Percentiles rank a stretch among this genome's conserved stretches.
Conservation (phyloP, 2,888 invertebrate species). For the Stegophylla sp. region DNA sequence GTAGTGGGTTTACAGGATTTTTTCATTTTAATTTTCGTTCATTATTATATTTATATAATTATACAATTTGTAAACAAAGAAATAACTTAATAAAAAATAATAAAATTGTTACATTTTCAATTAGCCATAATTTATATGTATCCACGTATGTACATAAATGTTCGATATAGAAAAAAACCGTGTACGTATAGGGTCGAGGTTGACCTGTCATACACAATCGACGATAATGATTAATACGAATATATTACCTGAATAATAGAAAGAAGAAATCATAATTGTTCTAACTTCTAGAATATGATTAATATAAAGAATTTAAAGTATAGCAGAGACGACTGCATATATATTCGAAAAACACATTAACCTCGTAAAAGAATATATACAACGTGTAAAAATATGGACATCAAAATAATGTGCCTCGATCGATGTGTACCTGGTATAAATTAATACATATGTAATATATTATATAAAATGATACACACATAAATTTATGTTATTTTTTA, state of each 20-base stretch:
- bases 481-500: slow-evolving; percentile 2
- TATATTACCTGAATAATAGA: too few species aligned
- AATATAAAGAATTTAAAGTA: too few species aligned
- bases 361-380: neutral
- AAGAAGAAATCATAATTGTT: too few species aligned
- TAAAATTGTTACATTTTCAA: too few species aligned
- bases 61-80: neutral
- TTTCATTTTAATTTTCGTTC: too few species aligned
- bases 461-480: neutral
- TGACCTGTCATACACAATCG: too few species aligned
- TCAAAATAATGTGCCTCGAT: neutral
- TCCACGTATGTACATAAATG: neutral
- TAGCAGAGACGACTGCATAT: neutral
- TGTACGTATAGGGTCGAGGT: neutral
- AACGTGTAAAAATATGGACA: neutral
- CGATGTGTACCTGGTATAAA: neutral
- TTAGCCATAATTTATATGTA: neutral
- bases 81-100: neutral
- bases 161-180: neutral
- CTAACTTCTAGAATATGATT: too few species aligned
- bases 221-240: too few species aligned
- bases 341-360: neutral
- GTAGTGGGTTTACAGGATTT: too few species aligned
- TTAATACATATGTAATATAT: neutral
- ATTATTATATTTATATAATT: too few species aligned